Conservation (phyloP, 2,113 vertebrate species). For the Ascaphus truei region DNA sequence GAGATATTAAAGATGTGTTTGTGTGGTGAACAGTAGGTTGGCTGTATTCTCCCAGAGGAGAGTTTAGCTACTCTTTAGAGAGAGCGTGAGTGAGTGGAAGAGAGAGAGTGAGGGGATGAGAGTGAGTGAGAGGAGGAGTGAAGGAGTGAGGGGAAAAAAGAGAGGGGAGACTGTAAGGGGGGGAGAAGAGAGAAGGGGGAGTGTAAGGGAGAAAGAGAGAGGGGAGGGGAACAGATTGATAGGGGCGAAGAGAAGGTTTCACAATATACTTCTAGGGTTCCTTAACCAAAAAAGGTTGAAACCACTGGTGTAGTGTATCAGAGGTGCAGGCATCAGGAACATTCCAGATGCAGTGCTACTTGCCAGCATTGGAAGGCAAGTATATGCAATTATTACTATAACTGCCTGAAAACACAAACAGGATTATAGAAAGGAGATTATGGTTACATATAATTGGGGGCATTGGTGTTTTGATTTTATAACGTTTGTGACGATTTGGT, state of each 20-base stretch:
- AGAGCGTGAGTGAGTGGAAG: neutral
- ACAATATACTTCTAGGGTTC: too few species aligned
- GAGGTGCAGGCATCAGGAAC: too few species aligned
- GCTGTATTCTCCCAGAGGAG: neutral
- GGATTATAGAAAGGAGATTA: too few species aligned
- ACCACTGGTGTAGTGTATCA: neutral
- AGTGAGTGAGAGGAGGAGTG: neutral
- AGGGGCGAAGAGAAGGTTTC: neutral
- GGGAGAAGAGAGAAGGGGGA: neutral
- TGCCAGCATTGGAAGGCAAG: too few species aligned
- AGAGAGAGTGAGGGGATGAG: neutral
- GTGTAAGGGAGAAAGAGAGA: neutral
- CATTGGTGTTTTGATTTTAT: too few species aligned
- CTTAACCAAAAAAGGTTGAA: too few species aligned
- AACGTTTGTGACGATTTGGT: too few species aligned
- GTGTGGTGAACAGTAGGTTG: constrained; percentile 2
- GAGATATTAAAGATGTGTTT: neutral
- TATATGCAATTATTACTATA: too few species aligned
- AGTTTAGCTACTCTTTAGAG: too few species aligned
- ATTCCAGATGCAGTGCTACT: too few species aligned
- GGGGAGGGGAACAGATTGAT: neutral
- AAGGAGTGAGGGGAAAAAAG: neutral
- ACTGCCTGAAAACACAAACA: too few species aligned
- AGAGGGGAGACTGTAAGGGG: neutral
- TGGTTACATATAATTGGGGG: too few species aligned